phyloP scores from a whole-genome alignment of 2,113 vertebrate genomes.

The Struthio camelus region DNA sequence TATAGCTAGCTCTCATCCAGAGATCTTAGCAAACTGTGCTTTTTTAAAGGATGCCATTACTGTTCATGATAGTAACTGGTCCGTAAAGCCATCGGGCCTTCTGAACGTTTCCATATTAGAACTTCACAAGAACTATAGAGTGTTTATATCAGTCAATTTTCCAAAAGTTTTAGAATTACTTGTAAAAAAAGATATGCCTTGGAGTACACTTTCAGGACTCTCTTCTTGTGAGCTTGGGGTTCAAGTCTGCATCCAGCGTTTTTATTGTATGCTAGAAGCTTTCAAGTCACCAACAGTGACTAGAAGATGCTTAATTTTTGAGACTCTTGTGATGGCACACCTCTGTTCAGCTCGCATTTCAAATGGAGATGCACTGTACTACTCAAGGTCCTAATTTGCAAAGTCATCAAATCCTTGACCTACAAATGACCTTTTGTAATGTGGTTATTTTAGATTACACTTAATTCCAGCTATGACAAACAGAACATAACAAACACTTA shows the following conservation, averaged over 20 bases:
- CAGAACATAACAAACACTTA: rapidly evolving
- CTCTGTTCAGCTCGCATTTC: not conserved
- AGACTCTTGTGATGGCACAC: not conserved
- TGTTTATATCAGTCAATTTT: not conserved
- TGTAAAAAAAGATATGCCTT: not conserved
- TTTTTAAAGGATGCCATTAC: not conserved
- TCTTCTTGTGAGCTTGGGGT: rapidly evolving
- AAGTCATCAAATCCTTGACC: not conserved
- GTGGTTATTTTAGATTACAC: not conserved
- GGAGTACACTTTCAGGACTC: not conserved
- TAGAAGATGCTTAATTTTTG: not conserved
- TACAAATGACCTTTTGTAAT: not conserved
- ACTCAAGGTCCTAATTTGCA: not conserved
- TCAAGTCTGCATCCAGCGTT: not conserved
- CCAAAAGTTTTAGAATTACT: not conserved
- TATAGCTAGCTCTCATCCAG: not conserved
- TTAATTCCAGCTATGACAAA: not conserved
- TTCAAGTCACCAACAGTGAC: not conserved
- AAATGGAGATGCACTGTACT: not conserved
- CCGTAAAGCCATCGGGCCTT: not conserved
- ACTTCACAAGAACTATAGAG: not conserved
- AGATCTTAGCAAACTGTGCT: not conserved
- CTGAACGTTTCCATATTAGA: not conserved
- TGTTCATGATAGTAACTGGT: not conserved
- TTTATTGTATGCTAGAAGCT: not conserved